Evolutionary conservation across 2,113 vertebrate species (phyloP).

Genomic region (Sinocyclocheilus anshuiensis): DNA sequence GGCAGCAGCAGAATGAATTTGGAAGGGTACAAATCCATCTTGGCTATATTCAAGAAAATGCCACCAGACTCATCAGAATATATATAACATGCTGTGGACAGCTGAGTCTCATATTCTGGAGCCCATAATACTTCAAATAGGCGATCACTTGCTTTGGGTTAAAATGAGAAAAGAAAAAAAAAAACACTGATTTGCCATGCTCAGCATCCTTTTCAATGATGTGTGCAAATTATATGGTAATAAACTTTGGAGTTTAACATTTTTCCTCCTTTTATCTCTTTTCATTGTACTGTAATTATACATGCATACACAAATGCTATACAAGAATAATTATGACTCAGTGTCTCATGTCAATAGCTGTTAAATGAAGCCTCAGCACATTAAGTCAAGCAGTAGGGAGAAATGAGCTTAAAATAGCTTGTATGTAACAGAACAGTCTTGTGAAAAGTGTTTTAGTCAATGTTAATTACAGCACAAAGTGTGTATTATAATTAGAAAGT

Average conservation of each 20-base stretch:
- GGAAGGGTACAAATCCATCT: too few species aligned
- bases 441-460: slow-evolving; percentile 1
- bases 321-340: slow-evolving; percentile 46
- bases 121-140: not conserved
- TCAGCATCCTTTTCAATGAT: slow-evolving; percentile 18
- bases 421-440: not conserved
- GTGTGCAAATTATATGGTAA: slow-evolving; percentile 44
- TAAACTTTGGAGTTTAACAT: not conserved
- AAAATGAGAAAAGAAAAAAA: not conserved
- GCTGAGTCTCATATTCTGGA: not conserved
- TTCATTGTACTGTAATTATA: slow-evolving; percentile 45
- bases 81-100: not conserved
- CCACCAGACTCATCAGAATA: too few species aligned
- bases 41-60: too few species aligned
- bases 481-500: slow-evolving; percentile 2
- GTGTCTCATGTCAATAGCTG: slow-evolving; percentile 22
- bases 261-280: not conserved
- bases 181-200: not conserved
- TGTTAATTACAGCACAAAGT: slow-evolving; percentile 18
- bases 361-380: slow-evolving; percentile 21
- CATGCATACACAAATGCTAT: slow-evolving; percentile 6
- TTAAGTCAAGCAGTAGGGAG: slow-evolving; percentile 11
- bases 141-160: not conserved
- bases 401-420: not conserved
- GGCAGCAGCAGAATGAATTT: too few species aligned